Conservation (phyloP, 2,888 invertebrate species). For the Protophormia terraenovae region DNA sequence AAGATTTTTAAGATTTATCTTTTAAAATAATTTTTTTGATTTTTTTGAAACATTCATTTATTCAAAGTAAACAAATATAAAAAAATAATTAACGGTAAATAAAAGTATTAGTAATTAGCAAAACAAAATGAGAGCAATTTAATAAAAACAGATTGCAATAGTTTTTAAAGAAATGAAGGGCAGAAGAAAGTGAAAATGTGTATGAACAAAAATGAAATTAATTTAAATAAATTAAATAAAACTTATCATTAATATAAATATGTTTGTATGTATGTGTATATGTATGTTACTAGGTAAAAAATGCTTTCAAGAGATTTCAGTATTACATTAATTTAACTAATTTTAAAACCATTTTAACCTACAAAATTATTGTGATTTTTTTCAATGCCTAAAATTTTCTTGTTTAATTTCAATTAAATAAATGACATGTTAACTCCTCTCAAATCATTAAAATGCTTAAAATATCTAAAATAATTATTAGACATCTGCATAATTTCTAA, state of each 20-base stretch:
- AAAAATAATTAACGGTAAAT: background rate
- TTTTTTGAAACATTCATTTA: background rate
- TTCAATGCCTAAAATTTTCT: background rate
- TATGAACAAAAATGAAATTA: background rate
- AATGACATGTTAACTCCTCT: constrained; percentile 7
- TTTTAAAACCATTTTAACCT: background rate
- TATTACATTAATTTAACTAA: constrained; percentile 70
- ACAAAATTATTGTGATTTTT: constrained; percentile 61
- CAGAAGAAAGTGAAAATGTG: background rate
- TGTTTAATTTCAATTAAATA: background rate
- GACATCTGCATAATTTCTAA: background rate
- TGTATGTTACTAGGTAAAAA: constrained; percentile 34
- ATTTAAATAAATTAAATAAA: background rate
- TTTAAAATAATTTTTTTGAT: no score
- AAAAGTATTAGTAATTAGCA: background rate
- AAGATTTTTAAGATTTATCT: no score
- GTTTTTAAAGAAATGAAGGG: background rate
- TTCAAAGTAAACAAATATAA: background rate
- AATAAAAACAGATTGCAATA: background rate
- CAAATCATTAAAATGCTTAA: constrained; percentile 1
- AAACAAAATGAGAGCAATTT: constrained; percentile 19
- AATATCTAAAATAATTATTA: background rate
- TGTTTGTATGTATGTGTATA: background rate
- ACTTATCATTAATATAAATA: background rate
- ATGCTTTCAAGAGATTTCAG: constrained; percentile 71